Evolutionary conservation across 2,888 invertebrate genomes (phyloP), one percentile per base, ranked within the genome.

Genomic region (Folsomia candida): DNA sequence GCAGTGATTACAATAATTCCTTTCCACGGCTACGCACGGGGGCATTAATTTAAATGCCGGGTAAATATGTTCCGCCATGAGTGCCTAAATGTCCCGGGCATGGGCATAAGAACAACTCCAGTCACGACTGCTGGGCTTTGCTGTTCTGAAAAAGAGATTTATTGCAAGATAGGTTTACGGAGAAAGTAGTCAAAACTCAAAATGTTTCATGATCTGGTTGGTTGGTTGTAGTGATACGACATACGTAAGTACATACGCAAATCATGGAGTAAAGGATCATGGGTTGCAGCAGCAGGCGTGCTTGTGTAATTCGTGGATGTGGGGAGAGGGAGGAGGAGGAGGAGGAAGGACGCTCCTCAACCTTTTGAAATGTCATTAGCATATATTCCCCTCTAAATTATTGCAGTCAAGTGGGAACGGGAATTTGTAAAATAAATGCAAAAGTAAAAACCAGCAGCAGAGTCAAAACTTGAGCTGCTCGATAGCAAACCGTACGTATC

Each of bases 341-440:
- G 51, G 60, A 57, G 47, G 67, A 28, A 18, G 20, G 26, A 58
- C 58, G n/a, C n/a, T n/a, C n/a, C n/a, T n/a, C n/a, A n/a, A n/a
- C 66, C 75, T 72, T 77, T 77, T 75, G 73, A 78, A 72, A 74
- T 77, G 79, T 79, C 79, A 79, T 79, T 77, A 78, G 74, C 79
- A 79, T 66, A 62, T 20, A 51, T 69, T 51, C 72, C 69, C 70
- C 70, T 70, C 68, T 78, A 78, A 79, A 79, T 79, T 79, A 78
- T 75, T 63, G 59, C 66, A 64, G 18, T 54, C 18, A 54, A 54
- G 18, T 54, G 54, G 22, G 54, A 47, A 54, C 54, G 37, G 14
- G 37, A 37, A 37, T 37, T 37, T 37, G 37, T 37, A 37, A 37
- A 37, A 37, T 37, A 37, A 37, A 37, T 37, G 37, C 14, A 37